A percentile compares a stretch with the other conserved stretches of the same genome.
phyloP scores from a whole-genome alignment of 2,888 invertebrate species.

The Pantelozetes paolii region DNA sequence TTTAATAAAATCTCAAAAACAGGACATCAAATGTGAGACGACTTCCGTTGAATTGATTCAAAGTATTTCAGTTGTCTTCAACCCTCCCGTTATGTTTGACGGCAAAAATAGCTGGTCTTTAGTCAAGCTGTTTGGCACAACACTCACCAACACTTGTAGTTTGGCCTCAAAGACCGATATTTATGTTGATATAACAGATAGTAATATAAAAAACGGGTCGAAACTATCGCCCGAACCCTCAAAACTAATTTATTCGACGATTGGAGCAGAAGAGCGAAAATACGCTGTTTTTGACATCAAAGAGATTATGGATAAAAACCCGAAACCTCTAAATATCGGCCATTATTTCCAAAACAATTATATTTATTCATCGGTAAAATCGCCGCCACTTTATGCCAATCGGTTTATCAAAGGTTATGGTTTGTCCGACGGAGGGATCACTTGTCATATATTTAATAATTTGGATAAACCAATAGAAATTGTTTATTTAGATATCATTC shows the following conservation, averaged over 20 bases:
- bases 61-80: conserved; percentile 81
- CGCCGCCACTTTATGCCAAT: conserved; percentile 30
- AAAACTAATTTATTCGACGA: conserved; percentile 59
- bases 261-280: conserved; percentile 65
- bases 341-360: conserved; percentile 27
- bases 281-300: conserved; percentile 70
- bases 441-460: conserved; percentile 65
- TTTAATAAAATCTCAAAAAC: conserved; percentile 33
- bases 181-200: conserved; percentile 71
- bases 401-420: conserved; percentile 68
- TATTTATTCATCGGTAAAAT: background rate
- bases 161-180: conserved; percentile 71
- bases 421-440: conserved; percentile 82
- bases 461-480: conserved; percentile 60
- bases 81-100: conserved; percentile 63
- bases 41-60: conserved; percentile 74
- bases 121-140: conserved; percentile 77
- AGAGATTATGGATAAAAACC: conserved; percentile 49
- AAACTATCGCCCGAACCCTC: conserved; percentile 63
- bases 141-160: conserved; percentile 74
- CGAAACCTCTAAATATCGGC: conserved; percentile 31
- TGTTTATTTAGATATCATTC: conserved; percentile 78
- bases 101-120: conserved; percentile 66
- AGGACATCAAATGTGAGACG: conserved; percentile 59
- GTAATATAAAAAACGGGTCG: conserved; percentile 59